phyloP scores from a whole-genome alignment of 2,888 invertebrate genomes.

The Drosophila subsilvestris region DNA sequence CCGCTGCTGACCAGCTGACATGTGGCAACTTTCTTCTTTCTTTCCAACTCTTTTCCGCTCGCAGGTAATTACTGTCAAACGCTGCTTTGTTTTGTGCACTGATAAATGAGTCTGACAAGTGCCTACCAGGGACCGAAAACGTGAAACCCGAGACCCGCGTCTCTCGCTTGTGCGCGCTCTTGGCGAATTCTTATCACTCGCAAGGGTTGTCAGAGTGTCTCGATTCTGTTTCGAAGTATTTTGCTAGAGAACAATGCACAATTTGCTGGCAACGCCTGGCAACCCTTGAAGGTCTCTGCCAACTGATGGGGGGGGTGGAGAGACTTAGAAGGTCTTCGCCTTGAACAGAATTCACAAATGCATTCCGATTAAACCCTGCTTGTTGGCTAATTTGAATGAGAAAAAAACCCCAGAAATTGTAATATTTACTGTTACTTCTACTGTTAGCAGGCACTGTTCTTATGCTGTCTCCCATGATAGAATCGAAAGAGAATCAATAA shows the following conservation, averaged over 20 bases:
- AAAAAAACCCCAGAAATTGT: too few species aligned
- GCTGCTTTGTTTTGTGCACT: conserved; percentile 43
- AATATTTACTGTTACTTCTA: too few species aligned
- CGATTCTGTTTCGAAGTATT: neutral
- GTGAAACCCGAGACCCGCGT: neutral
- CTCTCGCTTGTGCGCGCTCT: conserved; percentile 16
- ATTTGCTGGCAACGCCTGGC: conserved; percentile 30
- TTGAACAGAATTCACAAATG: conserved; percentile 13
- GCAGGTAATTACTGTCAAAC: conserved; percentile 55
- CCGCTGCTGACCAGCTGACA: conserved; percentile 28
- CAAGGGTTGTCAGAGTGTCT: conserved; percentile 54
- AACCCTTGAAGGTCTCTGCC: conserved; percentile 50
- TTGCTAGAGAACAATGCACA: neutral
- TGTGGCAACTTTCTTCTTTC: conserved; percentile 5
- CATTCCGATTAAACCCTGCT: conserved; percentile 9
- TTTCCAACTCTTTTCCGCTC: conserved; percentile 9
- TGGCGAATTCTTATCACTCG: conserved; percentile 54
- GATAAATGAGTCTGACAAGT: conserved; percentile 53
- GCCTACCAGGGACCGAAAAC: conserved; percentile 2
- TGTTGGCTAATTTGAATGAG: neutral
- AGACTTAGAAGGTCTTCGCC: neutral
- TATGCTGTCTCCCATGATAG: too few species aligned
- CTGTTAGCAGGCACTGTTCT: too few species aligned
- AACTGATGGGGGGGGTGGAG: conserved; percentile 19
- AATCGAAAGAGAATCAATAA: neutral